These are phyloP conservation scores for Agrochola litura DNA, from an alignment of 2,888 invertebrate genomes.

Conservation along the genomic window DNA sequence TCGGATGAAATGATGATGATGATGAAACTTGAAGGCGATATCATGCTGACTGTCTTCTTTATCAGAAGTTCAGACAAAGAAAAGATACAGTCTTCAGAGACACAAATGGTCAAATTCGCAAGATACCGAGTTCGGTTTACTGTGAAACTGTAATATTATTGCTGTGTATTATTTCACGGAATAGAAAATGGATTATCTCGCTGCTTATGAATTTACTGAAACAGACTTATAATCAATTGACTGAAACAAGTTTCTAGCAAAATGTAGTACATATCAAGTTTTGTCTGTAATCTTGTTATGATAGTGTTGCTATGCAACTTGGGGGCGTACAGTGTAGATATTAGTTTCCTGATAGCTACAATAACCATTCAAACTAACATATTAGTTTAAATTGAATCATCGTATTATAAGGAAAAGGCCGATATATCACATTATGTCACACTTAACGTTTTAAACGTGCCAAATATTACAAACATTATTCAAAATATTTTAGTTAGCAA, in stretches of 20 bases:
- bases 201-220: slow-evolving; percentile 8
- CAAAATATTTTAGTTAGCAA: slow-evolving; percentile 17
- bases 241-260: slow-evolving; percentile 13
- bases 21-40: not conserved
- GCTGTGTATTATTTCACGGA: slow-evolving; percentile 9
- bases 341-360: not conserved
- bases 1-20: not conserved
- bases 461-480: not conserved
- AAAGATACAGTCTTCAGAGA: not conserved
- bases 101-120: not conserved
- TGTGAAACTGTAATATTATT: not conserved
- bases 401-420: slow-evolving; percentile 6
- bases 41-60: not conserved
- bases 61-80: not conserved
- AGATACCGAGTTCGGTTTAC: not conserved
- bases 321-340: slow-evolving; percentile 29
- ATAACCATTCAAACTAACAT: not conserved
- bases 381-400: slow-evolving; percentile 5
- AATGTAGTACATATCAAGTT: not conserved
- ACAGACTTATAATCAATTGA: slow-evolving; percentile 8
- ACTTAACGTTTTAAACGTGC: too few relatives aligned
- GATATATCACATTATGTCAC: not conserved
- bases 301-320: slow-evolving; percentile 13
- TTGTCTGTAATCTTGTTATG: not conserved
- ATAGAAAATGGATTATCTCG: slow-evolving; percentile 24